A percentile compares a stretch with the other conserved stretches of the same genome.
phyloP scores from a whole-genome alignment of 2,797 vertebrate species.

The Pitangus sulphuratus region DNA sequence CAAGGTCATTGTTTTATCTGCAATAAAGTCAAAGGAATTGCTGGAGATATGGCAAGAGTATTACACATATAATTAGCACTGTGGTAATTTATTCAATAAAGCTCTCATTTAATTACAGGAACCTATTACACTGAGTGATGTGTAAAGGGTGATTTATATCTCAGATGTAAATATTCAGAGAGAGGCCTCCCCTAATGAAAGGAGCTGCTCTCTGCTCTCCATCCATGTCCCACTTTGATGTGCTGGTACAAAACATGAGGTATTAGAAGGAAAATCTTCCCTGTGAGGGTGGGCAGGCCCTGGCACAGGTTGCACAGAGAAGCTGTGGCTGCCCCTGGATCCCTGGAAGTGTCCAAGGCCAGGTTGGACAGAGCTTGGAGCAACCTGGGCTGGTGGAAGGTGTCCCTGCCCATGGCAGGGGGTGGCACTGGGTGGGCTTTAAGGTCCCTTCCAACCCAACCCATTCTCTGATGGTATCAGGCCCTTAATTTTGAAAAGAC shows the following conservation, averaged over 20 bases:
- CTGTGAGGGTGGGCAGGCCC: rapidly evolving
- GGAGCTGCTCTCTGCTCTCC: neutral
- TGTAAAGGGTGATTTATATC: neutral
- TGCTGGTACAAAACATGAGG: neutral
- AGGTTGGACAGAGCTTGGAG: rapidly evolving
- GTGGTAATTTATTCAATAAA: slow-evolving; percentile 57
- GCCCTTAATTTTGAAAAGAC: neutral
- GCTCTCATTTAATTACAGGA: slow-evolving; percentile 53
- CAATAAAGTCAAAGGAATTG: slow-evolving; percentile 44
- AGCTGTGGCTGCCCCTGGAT: neutral
- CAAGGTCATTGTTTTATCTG: slow-evolving; percentile 49
- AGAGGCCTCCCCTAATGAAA: neutral
- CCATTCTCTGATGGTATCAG: neutral
- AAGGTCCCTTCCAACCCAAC: neutral
- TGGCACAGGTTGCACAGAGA: neutral
- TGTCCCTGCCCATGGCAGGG: neutral
- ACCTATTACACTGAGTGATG: slow-evolving; percentile 8
- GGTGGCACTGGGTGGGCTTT: rapidly evolving
- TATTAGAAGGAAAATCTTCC: rapidly evolving
- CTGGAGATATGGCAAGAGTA: neutral
- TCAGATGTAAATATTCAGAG: neutral
- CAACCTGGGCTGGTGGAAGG: neutral
- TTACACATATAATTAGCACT: slow-evolving; percentile 24
- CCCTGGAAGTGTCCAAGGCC: neutral
- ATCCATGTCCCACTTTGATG: rapidly evolving